A percentile compares a stretch with the other conserved stretches of the same genome.
Evolutionary conservation across 2,888 invertebrate genomes (phyloP).

Genomic region (Leucania comma): DNA sequence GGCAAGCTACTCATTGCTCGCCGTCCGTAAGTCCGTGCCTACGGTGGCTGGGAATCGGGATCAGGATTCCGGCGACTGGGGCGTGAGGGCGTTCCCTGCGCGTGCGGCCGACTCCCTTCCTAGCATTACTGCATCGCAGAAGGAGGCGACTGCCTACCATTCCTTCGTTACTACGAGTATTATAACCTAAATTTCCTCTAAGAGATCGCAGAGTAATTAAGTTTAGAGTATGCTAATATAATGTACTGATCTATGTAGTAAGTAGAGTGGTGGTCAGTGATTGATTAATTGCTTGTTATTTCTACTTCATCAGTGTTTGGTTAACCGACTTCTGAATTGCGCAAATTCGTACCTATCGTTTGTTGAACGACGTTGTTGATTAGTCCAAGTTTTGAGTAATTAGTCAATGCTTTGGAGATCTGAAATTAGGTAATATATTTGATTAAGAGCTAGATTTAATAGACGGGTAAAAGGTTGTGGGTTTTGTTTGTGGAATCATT

Average conservation of each 20-base stretch:
- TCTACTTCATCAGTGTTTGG: conserved; percentile 49
- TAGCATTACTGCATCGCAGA: too few relatives aligned
- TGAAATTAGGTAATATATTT: neutral
- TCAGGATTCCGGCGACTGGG: too few relatives aligned
- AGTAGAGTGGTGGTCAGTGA: conserved; percentile 56
- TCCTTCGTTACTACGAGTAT: too few relatives aligned
- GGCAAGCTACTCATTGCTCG: too few relatives aligned
- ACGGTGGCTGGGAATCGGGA: too few relatives aligned
- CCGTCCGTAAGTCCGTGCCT: too few relatives aligned
- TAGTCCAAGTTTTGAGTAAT: conserved; percentile 29
- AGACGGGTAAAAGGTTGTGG: too few relatives aligned
- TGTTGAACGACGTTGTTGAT: conserved; percentile 16
- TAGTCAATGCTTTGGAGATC: conserved; percentile 4
- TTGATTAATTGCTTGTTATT: conserved; percentile 67
- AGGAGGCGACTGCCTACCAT: too few relatives aligned
- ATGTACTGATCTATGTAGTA: neutral
- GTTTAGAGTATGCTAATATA: conserved; percentile 37
- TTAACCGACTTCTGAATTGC: conserved; percentile 39
- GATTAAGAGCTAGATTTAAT: neutral
- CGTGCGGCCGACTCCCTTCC: too few relatives aligned
- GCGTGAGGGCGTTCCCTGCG: too few relatives aligned
- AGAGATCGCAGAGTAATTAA: conserved; percentile 59
- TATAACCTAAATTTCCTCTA: conserved; percentile 13
- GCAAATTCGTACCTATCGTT: conserved; percentile 16
- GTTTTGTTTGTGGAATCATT: neutral